Base-by-base conservation (phyloP, 2,797 vertebrate species). In the Urosaurus nigricauda region DNA sequence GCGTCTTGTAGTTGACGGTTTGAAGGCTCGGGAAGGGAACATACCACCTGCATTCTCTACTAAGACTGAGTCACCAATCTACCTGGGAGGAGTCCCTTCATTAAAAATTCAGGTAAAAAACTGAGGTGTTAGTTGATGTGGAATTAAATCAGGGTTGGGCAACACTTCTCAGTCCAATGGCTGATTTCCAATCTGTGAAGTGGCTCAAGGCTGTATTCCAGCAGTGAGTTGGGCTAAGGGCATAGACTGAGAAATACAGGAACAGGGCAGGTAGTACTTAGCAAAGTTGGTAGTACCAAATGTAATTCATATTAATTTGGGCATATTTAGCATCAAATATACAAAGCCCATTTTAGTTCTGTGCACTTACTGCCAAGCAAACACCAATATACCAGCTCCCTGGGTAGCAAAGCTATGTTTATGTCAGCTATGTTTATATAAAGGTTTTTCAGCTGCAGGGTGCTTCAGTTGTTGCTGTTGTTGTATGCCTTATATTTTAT, bases 1-100 rank as follows among this genome's bases (percentile, higher is more conserved):
- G 2, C 96, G 87, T 16, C 91, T 99, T 93, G 95, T 98, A 0
- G 94, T 99, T 21, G 98, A 99, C 77, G 98, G 98, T 24, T 97
- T 99, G 58, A 97, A 96, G 92, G 97, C 96, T 37, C 97, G 93
- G 91, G 97, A 98, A 11, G 97, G 97, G 79, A 97, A 92, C 81
- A 89, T 98, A 89, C 93, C 95, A n/a, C 93, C 89, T 88, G 88
- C 95, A 89, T 95, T 95, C 3, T 95, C 96, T 29, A 21, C 98
- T 92, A 96, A 94, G 91, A 93, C 97, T 87, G 89, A 95, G 73
- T 92, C 96, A 40, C 96, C 97, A 6, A 84, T 98, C 88, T 98
- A 97, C 5, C 70, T 99, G 95, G 99, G 98, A 85, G 97, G 96
- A 0, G 90, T 97, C 81, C 98, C 97, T 0, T 90, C 96, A 60